Conservation (phyloP, 2,113 vertebrate species). For the Felis catus region DNA sequence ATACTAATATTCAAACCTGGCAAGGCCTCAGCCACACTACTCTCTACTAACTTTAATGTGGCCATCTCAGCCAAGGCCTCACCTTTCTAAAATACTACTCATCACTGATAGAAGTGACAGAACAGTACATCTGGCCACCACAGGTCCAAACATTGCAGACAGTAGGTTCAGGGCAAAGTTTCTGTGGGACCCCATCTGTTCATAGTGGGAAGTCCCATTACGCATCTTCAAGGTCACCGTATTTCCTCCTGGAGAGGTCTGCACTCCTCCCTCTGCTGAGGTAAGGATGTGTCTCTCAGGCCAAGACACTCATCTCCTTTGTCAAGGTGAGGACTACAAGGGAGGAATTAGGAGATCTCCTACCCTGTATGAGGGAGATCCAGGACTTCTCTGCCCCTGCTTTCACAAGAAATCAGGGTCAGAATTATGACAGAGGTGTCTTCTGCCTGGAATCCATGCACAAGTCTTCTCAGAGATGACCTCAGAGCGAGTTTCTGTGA, state of each 20-base stretch:
- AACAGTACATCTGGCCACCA: background rate
- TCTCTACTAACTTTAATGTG: background rate
- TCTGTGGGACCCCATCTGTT: background rate
- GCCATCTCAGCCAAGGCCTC: background rate
- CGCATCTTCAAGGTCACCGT: background rate
- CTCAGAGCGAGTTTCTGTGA: background rate
- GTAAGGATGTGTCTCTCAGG: background rate
- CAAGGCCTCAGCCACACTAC: background rate
- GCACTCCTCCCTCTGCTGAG: background rate
- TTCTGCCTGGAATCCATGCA: background rate
- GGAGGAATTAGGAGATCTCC: background rate
- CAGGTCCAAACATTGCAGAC: background rate
- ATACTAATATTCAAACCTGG: background rate
- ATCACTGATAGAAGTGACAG: background rate
- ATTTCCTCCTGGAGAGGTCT: background rate
- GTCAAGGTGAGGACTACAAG: background rate
- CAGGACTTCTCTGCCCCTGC: background rate
- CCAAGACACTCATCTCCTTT: background rate
- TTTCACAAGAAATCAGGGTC: background rate
- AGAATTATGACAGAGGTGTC: background rate
- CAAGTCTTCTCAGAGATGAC: background rate
- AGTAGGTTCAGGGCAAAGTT: background rate
- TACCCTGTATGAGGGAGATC: background rate
- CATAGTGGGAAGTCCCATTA: background rate
- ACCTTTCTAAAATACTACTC: background rate